Evolutionary conservation across 2,797 vertebrate genomes (phyloP).

Genomic region (Coracias cyanogaster): DNA sequence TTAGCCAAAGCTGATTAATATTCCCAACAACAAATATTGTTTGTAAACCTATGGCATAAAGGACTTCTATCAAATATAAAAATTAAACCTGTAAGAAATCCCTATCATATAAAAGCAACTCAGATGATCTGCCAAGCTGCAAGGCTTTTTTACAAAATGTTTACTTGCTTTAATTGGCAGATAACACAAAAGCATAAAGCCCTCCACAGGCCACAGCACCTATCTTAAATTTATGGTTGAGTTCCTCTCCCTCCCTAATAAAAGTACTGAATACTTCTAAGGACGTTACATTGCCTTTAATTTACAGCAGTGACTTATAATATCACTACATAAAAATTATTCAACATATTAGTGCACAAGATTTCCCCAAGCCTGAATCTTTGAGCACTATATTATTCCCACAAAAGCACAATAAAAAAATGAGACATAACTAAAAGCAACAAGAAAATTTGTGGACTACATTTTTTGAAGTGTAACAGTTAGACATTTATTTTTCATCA

Average conservation of each 20-base stretch:
- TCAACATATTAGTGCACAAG: not conserved
- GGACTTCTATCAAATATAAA: not conserved
- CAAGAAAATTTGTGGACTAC: not conserved
- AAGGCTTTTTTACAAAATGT: not conserved
- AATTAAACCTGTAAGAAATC: not conserved
- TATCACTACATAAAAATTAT: too few species aligned
- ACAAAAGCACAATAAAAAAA: not conserved
- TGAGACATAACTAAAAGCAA: not conserved
- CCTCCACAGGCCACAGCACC: not conserved
- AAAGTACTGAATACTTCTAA: slow-evolving; percentile 5
- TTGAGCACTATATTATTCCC: not conserved
- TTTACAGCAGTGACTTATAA: not conserved
- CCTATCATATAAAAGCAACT: not conserved
- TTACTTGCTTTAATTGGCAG: not conserved
- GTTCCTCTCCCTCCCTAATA: not conserved
- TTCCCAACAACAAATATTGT: not conserved
- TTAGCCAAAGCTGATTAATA: not conserved
- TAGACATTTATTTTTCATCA: not conserved
- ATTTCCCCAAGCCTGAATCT: not conserved
- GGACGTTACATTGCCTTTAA: not conserved
- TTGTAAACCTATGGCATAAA: not conserved
- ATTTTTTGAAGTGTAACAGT: not conserved
- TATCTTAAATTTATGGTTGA: not conserved
- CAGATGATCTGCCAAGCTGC: not conserved
- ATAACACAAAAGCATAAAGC: not conserved